Conservation (phyloP, 53 echinoderm and acorn worm genomes). For the Hippasteria phrygiana region DNA sequence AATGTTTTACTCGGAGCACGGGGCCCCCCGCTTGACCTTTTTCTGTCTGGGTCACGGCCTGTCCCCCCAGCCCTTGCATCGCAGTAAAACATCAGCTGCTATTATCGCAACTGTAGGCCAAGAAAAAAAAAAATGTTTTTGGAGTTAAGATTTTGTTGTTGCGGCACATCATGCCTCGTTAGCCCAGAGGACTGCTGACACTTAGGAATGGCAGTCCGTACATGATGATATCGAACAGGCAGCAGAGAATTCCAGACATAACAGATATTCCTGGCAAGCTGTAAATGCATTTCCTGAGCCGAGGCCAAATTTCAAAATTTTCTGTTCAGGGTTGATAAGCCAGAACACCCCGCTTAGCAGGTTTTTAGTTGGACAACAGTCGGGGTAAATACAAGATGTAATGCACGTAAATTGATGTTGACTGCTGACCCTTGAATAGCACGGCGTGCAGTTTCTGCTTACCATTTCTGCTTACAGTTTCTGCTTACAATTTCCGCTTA, state of each 20-base stretch:
- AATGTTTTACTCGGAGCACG: background rate
- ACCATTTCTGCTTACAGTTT: too few relatives aligned
- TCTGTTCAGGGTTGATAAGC: background rate
- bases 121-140: constrained; percentile 29
- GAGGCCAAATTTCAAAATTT: background rate
- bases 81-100: constrained; percentile 23
- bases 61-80: background rate
- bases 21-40: constrained; percentile 37
- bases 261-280: constrained; percentile 39
- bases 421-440: too few relatives aligned
- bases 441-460: too few relatives aligned
- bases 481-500: too few relatives aligned
- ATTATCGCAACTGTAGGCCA: constrained; percentile 33
- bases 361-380: background rate
- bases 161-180: constrained; percentile 51
- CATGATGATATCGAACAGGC: constrained; percentile 60
- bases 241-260: constrained; percentile 51
- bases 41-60: constrained; percentile 48
- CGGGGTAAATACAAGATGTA: too few relatives aligned
- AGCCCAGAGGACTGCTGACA: constrained; percentile 40
- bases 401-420: too few relatives aligned
- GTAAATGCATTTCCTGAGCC: constrained; percentile 4
- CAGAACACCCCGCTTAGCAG: background rate
- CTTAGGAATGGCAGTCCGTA: constrained; percentile 43
- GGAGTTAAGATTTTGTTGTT: background rate